Evolutionary conservation across 1,140 invertebrate genomes (phyloP), one percentile per base, ranked within the genome.

Genomic region (Zaprionus ornatus): DNA sequence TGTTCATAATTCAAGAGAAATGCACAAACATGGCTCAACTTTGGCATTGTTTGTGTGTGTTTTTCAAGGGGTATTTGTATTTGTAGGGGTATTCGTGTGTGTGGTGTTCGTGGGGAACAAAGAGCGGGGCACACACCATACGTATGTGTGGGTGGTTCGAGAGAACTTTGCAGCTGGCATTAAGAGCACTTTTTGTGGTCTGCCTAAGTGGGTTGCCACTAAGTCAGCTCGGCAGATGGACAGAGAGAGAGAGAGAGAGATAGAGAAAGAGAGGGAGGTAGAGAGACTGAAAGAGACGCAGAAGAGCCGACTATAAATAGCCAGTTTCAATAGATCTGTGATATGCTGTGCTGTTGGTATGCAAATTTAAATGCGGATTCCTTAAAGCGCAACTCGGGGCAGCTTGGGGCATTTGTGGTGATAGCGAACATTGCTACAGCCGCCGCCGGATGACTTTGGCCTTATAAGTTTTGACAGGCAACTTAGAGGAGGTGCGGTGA

Each of bases 1-100:
- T 79, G 71, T 64, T 73, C 79, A 80, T 84, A 80, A 73, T 77
- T 77, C 66, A 67, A 56, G 54, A 56, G 48, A 77, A 61, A 65
- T 68, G 72, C 62, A 69, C 35, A 59, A 56, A n/a, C 32, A 60
- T 12, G 19, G 45, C 4, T 50, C 45, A 21, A 21, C 45, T 35
- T 35, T 54, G 37, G 3, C 48, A n/a, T 67, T 50, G 19, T 21
- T 68, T 68, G 45, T 40, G 6, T 45, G 48, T 37, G 52, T 59
- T 40, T 60, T 23, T 10, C 1, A 17, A 21, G 25, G 37, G 12
- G 4, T 12, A n/a, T 40, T 13, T 40, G 37, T 40, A n/a, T 40
- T 0, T 50, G 17, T n/a, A 23, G 9, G 19, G 10, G 9, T 50
- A 21, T 12, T 4, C 27, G 15, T 17, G 52, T 55, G 52, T 55